Evolutionary conservation across 2,113 vertebrate species (phyloP), one percentile per base, ranked within the genome.

Genomic region (Tragulus kanchil): DNA sequence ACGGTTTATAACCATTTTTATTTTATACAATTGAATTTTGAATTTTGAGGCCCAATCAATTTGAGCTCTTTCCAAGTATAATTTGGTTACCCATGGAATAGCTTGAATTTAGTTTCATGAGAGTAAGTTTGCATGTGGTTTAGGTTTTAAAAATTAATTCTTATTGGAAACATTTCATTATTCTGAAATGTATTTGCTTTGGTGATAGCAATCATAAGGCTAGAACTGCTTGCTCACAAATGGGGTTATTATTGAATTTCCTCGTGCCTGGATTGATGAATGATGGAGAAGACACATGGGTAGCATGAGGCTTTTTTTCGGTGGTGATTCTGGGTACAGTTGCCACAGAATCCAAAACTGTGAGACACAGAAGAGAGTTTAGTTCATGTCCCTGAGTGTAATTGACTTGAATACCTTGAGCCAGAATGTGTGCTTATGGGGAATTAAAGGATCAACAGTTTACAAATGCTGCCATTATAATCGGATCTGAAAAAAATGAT

Each of bases 401-500:
- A 97, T 88, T 95, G 96, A 95, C 86, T 94, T 95, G 96, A 93
- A 90, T 95, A 95, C 6, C 0, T 96, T 95, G 52, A 94, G 92
- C 83, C 83, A 92, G 95, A 96, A 88, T 94, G 78, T 26, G 78
- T 97, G 77, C 93, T 97, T 97, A 92, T 71, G 65, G 54, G 84
- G 97, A 95, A 97, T 97, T 95, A 97, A 97, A 90, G 85, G 96
- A 95, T 96, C 97, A 96, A 96, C 89, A 84, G 67, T 93, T 97
- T 96, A 97, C 96, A 97, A 97, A 98, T 92, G 96, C 95, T 97
- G 92, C 97, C 95, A 78, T 92, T 96, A 71, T 97, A 97, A 96
- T 93, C 13, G 23, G 95, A 97, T 97, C 89, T 92, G 93, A 95
- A 61, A 95, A 93, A 89, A 90, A 79, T 69, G 93, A 83, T 36